These are phyloP conservation scores for Halocynthia roretzi DNA, from an alignment of 23 tunicate species.

Conservation along the genomic window DNA sequence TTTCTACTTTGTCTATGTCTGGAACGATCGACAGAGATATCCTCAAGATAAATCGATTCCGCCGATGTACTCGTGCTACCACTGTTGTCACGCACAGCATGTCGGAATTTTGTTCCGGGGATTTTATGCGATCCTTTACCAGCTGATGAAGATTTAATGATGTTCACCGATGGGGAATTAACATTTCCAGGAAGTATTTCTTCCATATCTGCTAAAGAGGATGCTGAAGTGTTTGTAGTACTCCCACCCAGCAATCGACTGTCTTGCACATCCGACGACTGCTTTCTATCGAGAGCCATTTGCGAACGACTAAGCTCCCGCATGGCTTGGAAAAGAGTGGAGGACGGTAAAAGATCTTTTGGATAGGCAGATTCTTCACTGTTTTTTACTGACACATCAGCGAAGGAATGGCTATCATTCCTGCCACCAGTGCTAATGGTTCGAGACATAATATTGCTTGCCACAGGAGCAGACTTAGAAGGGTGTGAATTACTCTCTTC, in stretches of 20 bases:
- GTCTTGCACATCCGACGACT: background rate
- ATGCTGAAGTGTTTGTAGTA: background rate
- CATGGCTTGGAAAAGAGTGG: conserved; percentile 10
- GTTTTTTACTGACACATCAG: background rate
- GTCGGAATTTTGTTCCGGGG: too few species aligned
- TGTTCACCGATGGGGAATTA: too few species aligned
- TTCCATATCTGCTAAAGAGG: background rate
- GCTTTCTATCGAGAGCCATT: background rate
- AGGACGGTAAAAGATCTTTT: background rate
- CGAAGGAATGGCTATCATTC: background rate
- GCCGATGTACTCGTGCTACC: too few species aligned
- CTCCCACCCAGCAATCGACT: background rate
- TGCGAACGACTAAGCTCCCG: conserved; percentile 1
- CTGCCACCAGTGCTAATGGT: background rate
- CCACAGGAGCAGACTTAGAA: background rate
- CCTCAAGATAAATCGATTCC: too few species aligned
- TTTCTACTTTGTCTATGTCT: too few species aligned
- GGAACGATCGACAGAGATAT: too few species aligned
- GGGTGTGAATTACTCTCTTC: background rate
- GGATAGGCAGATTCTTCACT: background rate
- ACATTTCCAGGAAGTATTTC: background rate
- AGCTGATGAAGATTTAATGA: too few species aligned
- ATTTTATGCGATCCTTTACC: too few species aligned
- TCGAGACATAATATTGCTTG: background rate
- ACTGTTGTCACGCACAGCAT: too few species aligned